Percentiles rank a stretch among this genome's conserved stretches.
These are phyloP conservation scores for Euproctis similis DNA, from an alignment of 2,888 invertebrate genomes.

Conservation along the genomic window DNA sequence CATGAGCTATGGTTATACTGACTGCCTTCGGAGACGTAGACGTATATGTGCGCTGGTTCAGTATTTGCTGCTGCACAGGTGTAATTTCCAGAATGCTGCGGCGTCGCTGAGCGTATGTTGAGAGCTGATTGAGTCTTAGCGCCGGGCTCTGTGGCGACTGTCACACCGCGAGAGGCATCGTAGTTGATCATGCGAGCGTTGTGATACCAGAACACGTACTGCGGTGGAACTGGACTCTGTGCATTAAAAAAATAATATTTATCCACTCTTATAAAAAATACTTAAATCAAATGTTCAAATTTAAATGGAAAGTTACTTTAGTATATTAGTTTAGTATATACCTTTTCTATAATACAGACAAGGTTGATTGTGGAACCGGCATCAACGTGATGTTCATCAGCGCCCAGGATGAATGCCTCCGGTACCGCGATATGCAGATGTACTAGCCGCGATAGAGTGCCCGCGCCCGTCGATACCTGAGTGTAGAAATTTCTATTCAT, in stretches of 20 bases:
- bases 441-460: conserved; percentile 90
- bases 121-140: conserved; percentile 90
- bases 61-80: conserved; percentile 93
- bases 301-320: no score
- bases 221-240: conserved; percentile 93
- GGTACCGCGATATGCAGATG: conserved; percentile 92
- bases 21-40: conserved; percentile 93
- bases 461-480: conserved; percentile 89
- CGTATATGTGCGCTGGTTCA: conserved; percentile 90
- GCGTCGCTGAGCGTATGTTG: conserved; percentile 87
- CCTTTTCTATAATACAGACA: conserved; percentile 94
- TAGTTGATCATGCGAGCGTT: conserved; percentile 96
- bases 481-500: no score
- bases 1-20: conserved; percentile 20
- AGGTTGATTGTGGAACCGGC: conserved; percentile 92
- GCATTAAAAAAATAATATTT: no score
- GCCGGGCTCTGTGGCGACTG: conserved; percentile 89
- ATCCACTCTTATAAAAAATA: no score
- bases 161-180: conserved; percentile 87
- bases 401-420: conserved; percentile 91
- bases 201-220: conserved; percentile 97
- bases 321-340: no score
- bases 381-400: conserved; percentile 92
- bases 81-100: conserved; percentile 92
- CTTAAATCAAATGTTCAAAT: no score